A percentile compares a stretch with the other conserved stretches of the same genome.
phyloP scores from a whole-genome alignment of 2,888 invertebrate genomes.

The Sinodicranocentrus sp. region DNA sequence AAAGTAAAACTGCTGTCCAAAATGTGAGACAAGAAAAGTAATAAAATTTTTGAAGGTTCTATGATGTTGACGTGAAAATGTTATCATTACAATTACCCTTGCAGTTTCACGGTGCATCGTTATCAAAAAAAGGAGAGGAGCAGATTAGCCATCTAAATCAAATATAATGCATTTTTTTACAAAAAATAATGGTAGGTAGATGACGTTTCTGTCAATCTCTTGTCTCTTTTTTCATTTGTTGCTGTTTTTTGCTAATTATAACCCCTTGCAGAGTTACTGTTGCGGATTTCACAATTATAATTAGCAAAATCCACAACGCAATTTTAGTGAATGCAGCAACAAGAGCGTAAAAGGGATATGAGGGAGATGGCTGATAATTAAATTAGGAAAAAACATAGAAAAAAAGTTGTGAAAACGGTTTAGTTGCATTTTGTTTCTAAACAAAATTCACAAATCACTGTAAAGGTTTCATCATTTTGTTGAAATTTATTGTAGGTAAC shows the following conservation, averaged over 20 bases:
- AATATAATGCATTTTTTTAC: too few relatives aligned
- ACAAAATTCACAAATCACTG: not conserved
- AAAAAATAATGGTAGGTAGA: too few relatives aligned
- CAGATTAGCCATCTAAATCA: too few relatives aligned
- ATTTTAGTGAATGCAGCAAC: not conserved
- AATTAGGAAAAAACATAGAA: not conserved
- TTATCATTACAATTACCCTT: not conserved
- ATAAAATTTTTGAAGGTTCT: not conserved
- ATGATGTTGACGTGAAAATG: not conserved
- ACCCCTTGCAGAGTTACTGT: too few relatives aligned
- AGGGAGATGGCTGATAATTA: constrained; percentile 13
- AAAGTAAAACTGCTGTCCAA: too few relatives aligned
- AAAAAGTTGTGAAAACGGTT: not conserved
- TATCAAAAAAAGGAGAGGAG: too few relatives aligned
- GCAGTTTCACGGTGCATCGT: too few relatives aligned
- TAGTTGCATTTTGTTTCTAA: constrained; percentile 3
- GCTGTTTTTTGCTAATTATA: too few relatives aligned
- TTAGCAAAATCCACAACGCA: not conserved
- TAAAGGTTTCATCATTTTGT: constrained; percentile 22
- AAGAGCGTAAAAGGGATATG: too few relatives aligned
- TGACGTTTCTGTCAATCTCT: too few relatives aligned
- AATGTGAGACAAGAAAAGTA: not conserved
- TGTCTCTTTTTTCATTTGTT: too few relatives aligned
- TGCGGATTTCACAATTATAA: not conserved
- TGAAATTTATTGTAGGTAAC: too few relatives aligned